Evolutionary conservation across 2,113 vertebrate species (phyloP).

Genomic region (Raphicerus campestris): DNA sequence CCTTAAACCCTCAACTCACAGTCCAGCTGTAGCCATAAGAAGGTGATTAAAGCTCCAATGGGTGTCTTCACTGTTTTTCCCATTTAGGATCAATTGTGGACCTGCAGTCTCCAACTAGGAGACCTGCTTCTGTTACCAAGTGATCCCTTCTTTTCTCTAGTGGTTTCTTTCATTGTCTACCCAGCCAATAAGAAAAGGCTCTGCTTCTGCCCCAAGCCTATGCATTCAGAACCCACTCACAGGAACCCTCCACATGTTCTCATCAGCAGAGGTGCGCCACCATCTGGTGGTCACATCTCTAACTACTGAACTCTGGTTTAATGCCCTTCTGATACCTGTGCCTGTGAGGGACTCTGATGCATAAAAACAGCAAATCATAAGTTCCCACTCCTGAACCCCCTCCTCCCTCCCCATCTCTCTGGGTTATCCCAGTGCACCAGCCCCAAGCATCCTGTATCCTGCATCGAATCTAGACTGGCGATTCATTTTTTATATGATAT

Average conservation of each 20-base stretch:
- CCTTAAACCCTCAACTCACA: conserved; percentile 3
- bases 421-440: too few species aligned
- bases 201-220: background rate
- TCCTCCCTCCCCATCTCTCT: too few species aligned
- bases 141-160: background rate
- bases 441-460: too few species aligned
- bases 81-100: background rate
- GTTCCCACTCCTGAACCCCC: too few species aligned
- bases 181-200: background rate
- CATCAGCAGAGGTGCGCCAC: background rate
- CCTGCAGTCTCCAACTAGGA: background rate
- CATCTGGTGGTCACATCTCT: background rate
- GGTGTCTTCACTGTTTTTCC: background rate
- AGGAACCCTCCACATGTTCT: background rate
- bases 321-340: too few species aligned
- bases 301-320: background rate
- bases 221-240: background rate
- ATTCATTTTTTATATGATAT: too few species aligned
- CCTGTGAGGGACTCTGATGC: too few species aligned
- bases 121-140: background rate
- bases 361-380: too few species aligned
- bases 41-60: background rate
- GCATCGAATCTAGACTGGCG: too few species aligned
- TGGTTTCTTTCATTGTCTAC: background rate
- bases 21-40: conserved; percentile 19